Base-by-base conservation (phyloP, 2,113 vertebrate genomes). In the Connochaetes taurinus region DNA sequence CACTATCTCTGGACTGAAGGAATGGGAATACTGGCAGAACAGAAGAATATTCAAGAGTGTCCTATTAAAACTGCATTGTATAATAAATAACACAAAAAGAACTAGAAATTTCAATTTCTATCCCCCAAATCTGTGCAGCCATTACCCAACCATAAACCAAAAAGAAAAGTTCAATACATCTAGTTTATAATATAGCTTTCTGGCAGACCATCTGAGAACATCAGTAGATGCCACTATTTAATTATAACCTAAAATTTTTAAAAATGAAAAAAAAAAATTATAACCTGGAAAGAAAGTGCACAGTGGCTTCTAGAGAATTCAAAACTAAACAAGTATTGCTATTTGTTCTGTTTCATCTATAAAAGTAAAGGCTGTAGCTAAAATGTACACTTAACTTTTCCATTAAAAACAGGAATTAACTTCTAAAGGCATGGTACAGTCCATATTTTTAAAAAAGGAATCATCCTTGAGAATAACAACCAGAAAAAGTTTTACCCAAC, bases 351-450 rank as follows among this genome's bases (percentile, higher is more conserved):
- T 29, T 94, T 82, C 88, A 90, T 16, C 67, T 97, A 94, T 94
- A 93, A 64, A 1, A 98, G 50, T 31, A 91, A 90, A 76, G 57
- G 57, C 96, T 97, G 31, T 23, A 96, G 25, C 92, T 11, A 76
- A 96, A 97, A 83, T 40, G 90, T 92, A 88, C 0, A 40, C 1
- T 47, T 95, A 47, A 96, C 78, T 97, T 97, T 87, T 87, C 87
- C 97, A 91, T 97, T 92, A 97, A 57, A 97, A 93, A 97, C 43
- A 58, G 53, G 45, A 95, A 13, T 16, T 31, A 62, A 57, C 81
- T 45, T 82, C 50, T 64, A 55, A 71, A 92, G 33, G 90, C 47
- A 94, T 2, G 33, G 25, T 53, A 90, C 3, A 88, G 6, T 55
- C 45, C 25, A 36, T 43, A 67, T 23, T 55, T 47, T 93, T 58